Percentiles rank a stretch among this genome's conserved stretches.
phyloP scores from a whole-genome alignment of 1,140 invertebrate genomes.

The Monochamus saltuarius region DNA sequence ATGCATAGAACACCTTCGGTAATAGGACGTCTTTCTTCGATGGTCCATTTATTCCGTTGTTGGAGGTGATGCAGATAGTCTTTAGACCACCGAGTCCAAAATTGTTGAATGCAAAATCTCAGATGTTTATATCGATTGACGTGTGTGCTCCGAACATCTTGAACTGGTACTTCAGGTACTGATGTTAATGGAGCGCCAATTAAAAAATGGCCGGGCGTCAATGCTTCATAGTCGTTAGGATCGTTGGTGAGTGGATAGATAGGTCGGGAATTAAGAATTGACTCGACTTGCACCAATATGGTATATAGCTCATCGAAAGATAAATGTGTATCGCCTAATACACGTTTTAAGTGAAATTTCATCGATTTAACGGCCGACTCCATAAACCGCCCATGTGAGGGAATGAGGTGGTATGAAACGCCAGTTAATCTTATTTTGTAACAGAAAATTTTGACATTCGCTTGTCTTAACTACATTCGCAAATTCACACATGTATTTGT shows the following conservation, averaged over 20 bases:
- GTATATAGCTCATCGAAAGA: not conserved
- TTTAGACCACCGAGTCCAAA: too few species aligned
- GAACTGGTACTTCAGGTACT: too few species aligned
- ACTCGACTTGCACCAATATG: slow-evolving; percentile 7
- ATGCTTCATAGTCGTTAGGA: slow-evolving; percentile 14
- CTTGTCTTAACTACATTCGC: too few species aligned
- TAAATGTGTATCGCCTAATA: not conserved
- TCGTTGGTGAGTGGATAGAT: slow-evolving; percentile 13
- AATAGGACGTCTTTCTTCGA: too few species aligned
- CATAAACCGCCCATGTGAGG: slow-evolving; percentile 7
- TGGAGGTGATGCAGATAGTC: too few species aligned
- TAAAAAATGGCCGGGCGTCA: slow-evolving; percentile 28
- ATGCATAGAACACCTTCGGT: too few species aligned
- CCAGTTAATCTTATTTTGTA: not conserved
- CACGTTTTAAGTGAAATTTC: slow-evolving; percentile 11
- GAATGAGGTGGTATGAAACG: not conserved
- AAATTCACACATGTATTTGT: not conserved
- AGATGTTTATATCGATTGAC: too few species aligned
- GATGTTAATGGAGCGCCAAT: too few species aligned
- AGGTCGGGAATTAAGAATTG: slow-evolving; percentile 15
- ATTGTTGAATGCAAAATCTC: too few species aligned
- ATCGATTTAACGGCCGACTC: slow-evolving; percentile 8
- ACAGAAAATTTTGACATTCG: not conserved
- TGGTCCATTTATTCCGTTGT: too few species aligned
- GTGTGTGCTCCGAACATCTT: too few species aligned